Percentiles rank a stretch among this genome's conserved stretches.
Evolutionary conservation across 2,113 vertebrate genomes (phyloP).

Genomic region (Amazona vittata): DNA sequence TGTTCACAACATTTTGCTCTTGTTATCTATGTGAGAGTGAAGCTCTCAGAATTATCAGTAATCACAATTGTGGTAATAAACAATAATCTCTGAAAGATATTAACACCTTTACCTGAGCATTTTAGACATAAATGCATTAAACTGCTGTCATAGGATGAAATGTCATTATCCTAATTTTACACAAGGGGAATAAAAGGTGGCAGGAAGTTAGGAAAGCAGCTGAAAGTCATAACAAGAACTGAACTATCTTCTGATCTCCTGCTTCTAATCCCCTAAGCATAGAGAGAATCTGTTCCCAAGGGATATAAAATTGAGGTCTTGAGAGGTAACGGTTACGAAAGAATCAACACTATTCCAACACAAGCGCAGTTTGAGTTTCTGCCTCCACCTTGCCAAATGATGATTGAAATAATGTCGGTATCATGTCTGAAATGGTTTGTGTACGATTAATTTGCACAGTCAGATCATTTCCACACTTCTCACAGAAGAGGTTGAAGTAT

Average conservation of each 20-base stretch:
- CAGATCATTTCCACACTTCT: background rate
- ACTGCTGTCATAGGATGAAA: conserved; percentile 4
- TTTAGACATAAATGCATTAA: background rate
- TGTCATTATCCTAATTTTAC: conserved; percentile 54
- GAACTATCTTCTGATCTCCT: background rate
- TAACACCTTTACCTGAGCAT: conserved; percentile 12
- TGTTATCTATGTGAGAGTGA: background rate
- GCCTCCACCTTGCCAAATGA: conserved; percentile 8
- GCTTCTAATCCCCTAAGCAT: background rate
- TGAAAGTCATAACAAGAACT: background rate
- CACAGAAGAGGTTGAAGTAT: background rate
- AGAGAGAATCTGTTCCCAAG: background rate
- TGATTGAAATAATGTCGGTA: background rate
- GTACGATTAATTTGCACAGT: background rate
- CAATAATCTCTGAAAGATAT: conserved; percentile 3
- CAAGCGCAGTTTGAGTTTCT: background rate
- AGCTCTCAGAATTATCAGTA: background rate
- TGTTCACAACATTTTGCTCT: conserved; percentile 35
- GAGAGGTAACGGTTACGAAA: background rate
- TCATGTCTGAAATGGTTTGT: background rate
- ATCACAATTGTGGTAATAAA: background rate
- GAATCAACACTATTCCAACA: background rate
- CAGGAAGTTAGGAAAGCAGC: conserved; percentile 3
- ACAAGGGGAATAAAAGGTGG: background rate
- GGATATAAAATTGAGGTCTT: background rate